These are phyloP conservation scores for Hyposoter didymator DNA, from an alignment of 2,888 invertebrate species.

Conservation along the genomic window DNA sequence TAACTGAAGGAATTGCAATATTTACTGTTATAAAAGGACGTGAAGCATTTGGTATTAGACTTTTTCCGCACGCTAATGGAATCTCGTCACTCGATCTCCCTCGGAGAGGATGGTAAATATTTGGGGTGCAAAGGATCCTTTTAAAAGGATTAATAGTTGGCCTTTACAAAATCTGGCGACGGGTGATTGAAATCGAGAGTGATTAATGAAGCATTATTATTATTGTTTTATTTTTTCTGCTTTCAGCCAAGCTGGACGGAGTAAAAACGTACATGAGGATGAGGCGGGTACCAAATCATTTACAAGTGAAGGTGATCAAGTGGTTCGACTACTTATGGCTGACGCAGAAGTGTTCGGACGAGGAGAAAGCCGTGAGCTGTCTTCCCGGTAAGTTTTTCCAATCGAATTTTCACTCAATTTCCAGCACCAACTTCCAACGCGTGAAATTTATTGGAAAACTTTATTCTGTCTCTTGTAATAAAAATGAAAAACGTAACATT, in stretches of 20 bases:
- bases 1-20: slow-evolving; percentile 21
- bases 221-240: slow-evolving; percentile 23
- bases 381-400: slow-evolving; percentile 88
- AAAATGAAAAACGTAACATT: slow-evolving; percentile 11
- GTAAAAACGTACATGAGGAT: slow-evolving; percentile 99
- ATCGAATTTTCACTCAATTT: slow-evolving; percentile 18
- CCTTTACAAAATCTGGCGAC: not conserved
- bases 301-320: slow-evolving; percentile 99
- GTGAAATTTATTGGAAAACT: slow-evolving; percentile 14
- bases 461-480: not conserved
- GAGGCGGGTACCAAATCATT: slow-evolving; percentile 96
- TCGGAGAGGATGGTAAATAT: slow-evolving; percentile 43
- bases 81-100: slow-evolving; percentile 35
- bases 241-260: slow-evolving; percentile 98
- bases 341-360: slow-evolving; percentile 99
- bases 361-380: slow-evolving; percentile 97
- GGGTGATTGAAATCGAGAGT: not conserved
- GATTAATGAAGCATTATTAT: slow-evolving; percentile 25
- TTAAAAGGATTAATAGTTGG: slow-evolving; percentile 21
- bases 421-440: not conserved
- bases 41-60: slow-evolving; percentile 14
- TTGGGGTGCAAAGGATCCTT: slow-evolving; percentile 10
- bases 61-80: slow-evolving; percentile 47
- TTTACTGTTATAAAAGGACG: slow-evolving; percentile 2
- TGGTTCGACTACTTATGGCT: slow-evolving; percentile 99